Conservation (phyloP, 2,797 vertebrate genomes). For the Premnoplex brunnescens region DNA sequence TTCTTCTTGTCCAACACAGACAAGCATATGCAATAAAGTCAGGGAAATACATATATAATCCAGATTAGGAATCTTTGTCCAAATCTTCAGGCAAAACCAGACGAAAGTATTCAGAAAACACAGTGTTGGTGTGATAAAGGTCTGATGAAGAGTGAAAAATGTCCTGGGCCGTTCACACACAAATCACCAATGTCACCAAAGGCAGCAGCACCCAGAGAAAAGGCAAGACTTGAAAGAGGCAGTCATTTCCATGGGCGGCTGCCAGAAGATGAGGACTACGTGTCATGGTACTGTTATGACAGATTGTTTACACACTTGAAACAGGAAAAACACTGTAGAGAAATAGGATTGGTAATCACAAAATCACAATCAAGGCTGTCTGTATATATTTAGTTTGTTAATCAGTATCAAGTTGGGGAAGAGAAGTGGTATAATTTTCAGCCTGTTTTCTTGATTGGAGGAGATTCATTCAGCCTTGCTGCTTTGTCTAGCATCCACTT, state of each 20-base stretch:
- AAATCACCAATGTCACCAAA: neutral
- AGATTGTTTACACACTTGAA: neutral
- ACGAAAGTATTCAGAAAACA: neutral
- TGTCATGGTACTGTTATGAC: neutral
- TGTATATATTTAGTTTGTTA: neutral
- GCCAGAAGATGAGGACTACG: neutral
- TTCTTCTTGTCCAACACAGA: neutral
- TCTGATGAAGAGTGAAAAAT: neutral
- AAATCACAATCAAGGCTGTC: neutral
- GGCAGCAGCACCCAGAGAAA: neutral
- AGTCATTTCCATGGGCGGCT: neutral
- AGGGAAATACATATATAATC: neutral
- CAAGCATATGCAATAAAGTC: neutral
- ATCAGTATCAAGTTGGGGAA: rapidly evolving
- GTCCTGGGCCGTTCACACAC: neutral
- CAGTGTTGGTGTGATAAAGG: neutral
- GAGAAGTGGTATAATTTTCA: neutral
- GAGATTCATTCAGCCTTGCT: neutral
- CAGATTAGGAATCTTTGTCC: neutral
- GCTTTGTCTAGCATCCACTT: neutral
- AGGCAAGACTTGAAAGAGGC: neutral
- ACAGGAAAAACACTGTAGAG: neutral
- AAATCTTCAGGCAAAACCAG: neutral
- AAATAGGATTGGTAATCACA: neutral
- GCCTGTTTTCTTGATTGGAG: neutral